Evolutionary conservation across 2,113 vertebrate genomes (phyloP), one percentile per base, ranked within the genome.

Genomic region (Campylorhamphus procurvoides): DNA sequence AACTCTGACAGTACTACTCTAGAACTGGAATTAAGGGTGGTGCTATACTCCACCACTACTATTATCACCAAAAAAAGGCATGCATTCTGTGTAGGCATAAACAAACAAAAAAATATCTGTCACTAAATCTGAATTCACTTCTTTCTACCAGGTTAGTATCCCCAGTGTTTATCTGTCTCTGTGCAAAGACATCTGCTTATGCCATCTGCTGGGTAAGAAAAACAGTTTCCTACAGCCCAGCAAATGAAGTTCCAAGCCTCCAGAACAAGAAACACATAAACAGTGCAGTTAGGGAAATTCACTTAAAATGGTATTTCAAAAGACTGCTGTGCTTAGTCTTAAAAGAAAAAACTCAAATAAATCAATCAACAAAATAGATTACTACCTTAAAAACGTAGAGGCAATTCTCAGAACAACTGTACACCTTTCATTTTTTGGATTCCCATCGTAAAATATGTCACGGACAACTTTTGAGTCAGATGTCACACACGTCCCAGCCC

Each of bases 391-490:
- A 91, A 99, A 99, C 0, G 99, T 99, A 74, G 99, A 98, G 47
- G 99, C 99, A 39, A 99, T 98, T 28, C 99, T 99, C 94, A 99
- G 95, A 75, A 99, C 99, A 50, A 99, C 98, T 0, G 99, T 98
- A 94, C 99, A 99, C 22, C 96, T 98, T 92, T 99, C 99, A 3
- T 95, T 88, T 84, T 97, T 98, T 20, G 99, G 98, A 40, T 99
- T 96, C 20, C 99, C 99, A 7, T 98, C 98, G 58, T 99, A 99
- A 96, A 98, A 98, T 7, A 99, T 5, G 4, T 99, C 99, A 6
- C 99, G 98, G 50, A 98, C 0, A 1, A 99, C 99, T 10, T 20
- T 98, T 4, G 98, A 98, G 96, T 99, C 98, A 0, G 99, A 99
- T 0, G 99, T 99, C 29, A 99, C 98, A 1, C 99, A 98, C 0